Conservation (phyloP, 1,140 invertebrate species). For the Phenacoccus solenopsis region DNA sequence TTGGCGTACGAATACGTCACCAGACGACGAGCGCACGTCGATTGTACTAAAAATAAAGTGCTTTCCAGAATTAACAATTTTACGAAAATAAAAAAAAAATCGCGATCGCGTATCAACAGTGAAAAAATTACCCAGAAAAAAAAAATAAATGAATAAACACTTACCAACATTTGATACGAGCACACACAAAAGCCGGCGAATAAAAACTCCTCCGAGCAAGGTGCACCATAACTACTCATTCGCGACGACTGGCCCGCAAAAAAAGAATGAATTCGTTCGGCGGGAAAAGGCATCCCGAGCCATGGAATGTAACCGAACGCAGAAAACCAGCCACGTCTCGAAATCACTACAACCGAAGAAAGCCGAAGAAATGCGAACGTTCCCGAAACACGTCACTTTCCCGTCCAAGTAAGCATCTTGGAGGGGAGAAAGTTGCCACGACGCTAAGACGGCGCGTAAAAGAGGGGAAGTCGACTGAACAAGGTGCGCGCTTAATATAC, state of each 20-base stretch:
- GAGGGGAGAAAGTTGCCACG: neutral
- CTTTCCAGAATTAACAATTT: too few species aligned
- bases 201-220: neutral
- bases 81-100: too few species aligned
- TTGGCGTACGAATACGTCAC: too few species aligned
- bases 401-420: neutral
- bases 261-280: neutral
- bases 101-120: too few species aligned
- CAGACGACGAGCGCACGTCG: too few species aligned
- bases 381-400: neutral
- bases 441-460: neutral
- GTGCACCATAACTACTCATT: neutral
- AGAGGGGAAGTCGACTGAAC: neutral
- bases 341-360: neutral
- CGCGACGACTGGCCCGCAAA: neutral
- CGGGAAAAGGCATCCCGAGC: neutral
- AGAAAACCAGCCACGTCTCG: neutral
- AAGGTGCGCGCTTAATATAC: neutral
- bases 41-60: too few species aligned
- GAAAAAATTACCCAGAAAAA: too few species aligned
- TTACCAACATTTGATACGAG: neutral
- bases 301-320: neutral
- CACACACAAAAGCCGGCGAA: neutral
- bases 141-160: too few species aligned
- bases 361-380: neutral